Evolutionary conservation across 2,888 invertebrate species (phyloP), one percentile per base, ranked within the genome.

Genomic region (Caenorhabditis angaria): DNA sequence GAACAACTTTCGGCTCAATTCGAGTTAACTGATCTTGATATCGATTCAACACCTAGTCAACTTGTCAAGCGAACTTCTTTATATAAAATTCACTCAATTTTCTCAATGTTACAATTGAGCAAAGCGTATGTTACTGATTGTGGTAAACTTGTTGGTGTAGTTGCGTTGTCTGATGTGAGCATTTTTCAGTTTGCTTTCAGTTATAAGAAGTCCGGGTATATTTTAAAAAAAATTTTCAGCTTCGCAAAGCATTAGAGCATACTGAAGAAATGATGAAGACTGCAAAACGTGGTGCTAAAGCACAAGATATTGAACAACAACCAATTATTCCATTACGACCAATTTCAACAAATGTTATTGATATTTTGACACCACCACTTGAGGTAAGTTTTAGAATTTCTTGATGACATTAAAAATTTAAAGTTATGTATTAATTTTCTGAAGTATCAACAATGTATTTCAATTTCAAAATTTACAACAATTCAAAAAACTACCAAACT

Each of bases 101-200:
- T 86, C 72, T 86, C 85, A 8, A 83, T 86, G 79, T 73, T 86
- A 5, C 84, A 83, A 67, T 63, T 86, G 35, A 82, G 79, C 58
- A 78, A 82, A 58, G 85, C 86, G 8, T 86, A 85, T 63, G 86
- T 86, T 35, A 86, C 85, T 8, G 85, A 86, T 61, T 78, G 85
- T 58, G 86, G 86, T 50, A 72, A 83, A 57, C 70, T 86, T 35
- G 82, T 87, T 47, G 86, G 86, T 61, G 86, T 87, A 24, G 86
- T 86, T 14, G 82, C 84, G 6, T 71, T 86, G 28, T 68, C 81
- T 28, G 86, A 85, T 72, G 85, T 85, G 35, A 24, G 69, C 41
- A n/a, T 50, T 56, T 27, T 59, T 54, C 54, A 54, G 2, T 29
- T 47, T 29, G 22, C 20, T 22, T 41, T 41, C 5, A 18, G 8